A percentile compares a stretch with the other conserved stretches of the same genome.
phyloP scores from a whole-genome alignment of 2,797 vertebrate genomes.

The Staurois parvus region DNA sequence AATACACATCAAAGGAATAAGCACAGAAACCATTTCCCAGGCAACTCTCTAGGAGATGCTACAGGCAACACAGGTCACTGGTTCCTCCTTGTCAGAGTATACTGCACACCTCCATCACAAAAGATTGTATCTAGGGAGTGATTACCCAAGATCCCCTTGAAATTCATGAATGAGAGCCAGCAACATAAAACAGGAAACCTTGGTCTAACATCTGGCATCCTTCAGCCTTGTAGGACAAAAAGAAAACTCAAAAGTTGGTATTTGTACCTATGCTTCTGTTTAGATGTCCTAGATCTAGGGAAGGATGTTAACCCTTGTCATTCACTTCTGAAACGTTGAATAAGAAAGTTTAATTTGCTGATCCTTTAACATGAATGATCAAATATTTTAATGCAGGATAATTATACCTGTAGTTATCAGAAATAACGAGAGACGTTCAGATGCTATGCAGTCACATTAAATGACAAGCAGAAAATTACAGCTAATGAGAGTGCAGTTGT shows the following conservation, averaged over 20 bases:
- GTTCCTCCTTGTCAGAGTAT: too few relatives aligned
- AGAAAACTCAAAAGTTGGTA: not conserved
- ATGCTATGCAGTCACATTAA: conserved; percentile 1
- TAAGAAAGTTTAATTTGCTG: conserved; percentile 1
- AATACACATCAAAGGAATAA: too few relatives aligned
- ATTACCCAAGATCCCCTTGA: too few relatives aligned
- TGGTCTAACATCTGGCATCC: too few relatives aligned
- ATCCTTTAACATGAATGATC: not conserved
- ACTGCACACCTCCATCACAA: too few relatives aligned
- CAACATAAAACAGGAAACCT: too few relatives aligned
- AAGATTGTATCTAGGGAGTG: too few relatives aligned
- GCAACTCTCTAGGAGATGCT: too few relatives aligned
- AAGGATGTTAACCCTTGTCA: not conserved
- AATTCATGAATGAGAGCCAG: too few relatives aligned
- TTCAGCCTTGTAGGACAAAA: too few relatives aligned
- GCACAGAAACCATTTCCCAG: too few relatives aligned
- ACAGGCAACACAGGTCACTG: too few relatives aligned
- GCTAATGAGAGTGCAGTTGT: conserved; percentile 30
- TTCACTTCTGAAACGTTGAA: not conserved
- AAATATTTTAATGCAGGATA: not conserved
- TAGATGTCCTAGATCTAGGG: not conserved
- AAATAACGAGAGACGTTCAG: not conserved
- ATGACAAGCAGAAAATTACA: conserved; percentile 27
- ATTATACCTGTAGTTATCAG: conserved; percentile 30
- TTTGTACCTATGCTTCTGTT: not conserved